Evolutionary conservation across 2,113 vertebrate species (phyloP).

Genomic region (Dicaeum eximium): DNA sequence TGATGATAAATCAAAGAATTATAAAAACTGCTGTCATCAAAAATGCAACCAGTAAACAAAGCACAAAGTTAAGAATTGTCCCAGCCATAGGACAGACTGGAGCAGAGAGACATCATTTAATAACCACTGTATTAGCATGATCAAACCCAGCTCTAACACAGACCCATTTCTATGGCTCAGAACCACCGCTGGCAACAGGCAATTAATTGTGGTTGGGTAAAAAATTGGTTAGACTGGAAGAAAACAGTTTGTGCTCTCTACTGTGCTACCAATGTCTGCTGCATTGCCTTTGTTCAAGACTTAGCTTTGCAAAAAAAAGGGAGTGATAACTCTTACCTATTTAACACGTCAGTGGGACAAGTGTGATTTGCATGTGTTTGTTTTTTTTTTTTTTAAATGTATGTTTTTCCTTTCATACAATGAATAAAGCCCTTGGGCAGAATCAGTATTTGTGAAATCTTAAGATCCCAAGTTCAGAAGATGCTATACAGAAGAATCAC

Average conservation of each 20-base stretch:
- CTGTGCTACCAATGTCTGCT: background rate
- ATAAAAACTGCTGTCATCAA: background rate
- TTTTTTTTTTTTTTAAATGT: background rate
- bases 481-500: background rate
- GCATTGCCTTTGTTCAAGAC: background rate
- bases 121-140: background rate
- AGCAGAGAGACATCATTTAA: background rate
- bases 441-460: background rate
- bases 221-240: background rate
- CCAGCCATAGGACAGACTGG: accelerated
- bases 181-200: background rate
- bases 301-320: background rate
- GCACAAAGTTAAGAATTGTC: background rate
- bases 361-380: background rate
- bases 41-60: background rate
- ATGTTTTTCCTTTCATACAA: background rate
- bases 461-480: background rate
- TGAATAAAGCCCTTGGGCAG: background rate
- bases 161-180: background rate
- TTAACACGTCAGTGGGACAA: background rate
- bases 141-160: background rate
- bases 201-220: background rate
- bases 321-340: background rate
- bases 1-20: slow-evolving; percentile 1
- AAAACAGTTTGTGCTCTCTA: background rate